phyloP scores from a whole-genome alignment of 2,888 invertebrate species.

The Pollenia griseotomentosa region DNA sequence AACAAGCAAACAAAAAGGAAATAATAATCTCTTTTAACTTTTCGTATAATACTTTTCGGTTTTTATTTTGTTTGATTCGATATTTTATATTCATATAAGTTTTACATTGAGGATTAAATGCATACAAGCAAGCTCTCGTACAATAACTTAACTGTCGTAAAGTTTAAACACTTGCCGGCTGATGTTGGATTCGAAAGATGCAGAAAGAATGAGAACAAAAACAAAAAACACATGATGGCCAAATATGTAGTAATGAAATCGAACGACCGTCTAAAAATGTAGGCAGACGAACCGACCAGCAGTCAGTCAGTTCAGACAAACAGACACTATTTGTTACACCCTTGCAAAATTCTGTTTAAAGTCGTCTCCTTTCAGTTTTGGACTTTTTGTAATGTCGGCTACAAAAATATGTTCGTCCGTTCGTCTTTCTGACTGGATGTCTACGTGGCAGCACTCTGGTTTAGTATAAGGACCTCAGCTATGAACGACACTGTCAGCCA shows the following conservation, averaged over 20 bases:
- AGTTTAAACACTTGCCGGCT: constrained; percentile 53
- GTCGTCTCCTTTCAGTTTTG: background rate
- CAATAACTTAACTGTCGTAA: constrained; percentile 45
- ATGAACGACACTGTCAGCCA: constrained; percentile 27
- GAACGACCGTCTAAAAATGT: background rate
- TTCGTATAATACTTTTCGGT: constrained; percentile 13
- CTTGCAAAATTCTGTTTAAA: constrained; percentile 15
- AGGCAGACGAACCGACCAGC: background rate
- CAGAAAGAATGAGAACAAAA: background rate
- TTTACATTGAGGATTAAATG: constrained; percentile 61
- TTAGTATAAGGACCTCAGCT: constrained; percentile 25
- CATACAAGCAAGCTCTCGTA: background rate
- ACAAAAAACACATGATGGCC: constrained; percentile 49
- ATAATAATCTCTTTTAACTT: constrained; percentile 55
- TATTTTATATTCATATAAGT: constrained; percentile 46
- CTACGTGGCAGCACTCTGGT: background rate
- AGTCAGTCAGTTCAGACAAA: background rate
- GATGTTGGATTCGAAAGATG: constrained; percentile 13
- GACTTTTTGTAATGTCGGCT: constrained; percentile 44
- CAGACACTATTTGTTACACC: constrained; percentile 36
- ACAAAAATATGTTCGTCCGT: constrained; percentile 38
- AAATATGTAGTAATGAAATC: constrained; percentile 22
- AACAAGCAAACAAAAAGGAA: constrained; percentile 14
- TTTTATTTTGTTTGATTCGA: constrained; percentile 34
- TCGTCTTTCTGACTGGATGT: background rate